Evolutionary conservation across 2,113 vertebrate species (phyloP), one percentile per base, ranked within the genome.

Genomic region (Eulacestoma nigropectus): DNA sequence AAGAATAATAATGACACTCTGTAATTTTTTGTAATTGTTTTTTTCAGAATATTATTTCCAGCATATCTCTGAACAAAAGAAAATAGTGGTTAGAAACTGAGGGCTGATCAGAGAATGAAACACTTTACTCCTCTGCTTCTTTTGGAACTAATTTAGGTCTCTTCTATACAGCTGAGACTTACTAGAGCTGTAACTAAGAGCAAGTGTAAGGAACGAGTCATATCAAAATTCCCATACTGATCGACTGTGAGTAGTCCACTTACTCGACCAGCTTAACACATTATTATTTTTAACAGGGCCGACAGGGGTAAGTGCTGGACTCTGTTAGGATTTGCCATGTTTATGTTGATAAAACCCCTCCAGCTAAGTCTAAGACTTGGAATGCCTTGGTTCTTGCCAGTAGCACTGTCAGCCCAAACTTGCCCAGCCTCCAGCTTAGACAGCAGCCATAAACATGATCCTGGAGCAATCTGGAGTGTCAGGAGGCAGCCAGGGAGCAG

Each of bases 121-220:
- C 16, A 22, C 10, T 81, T 81, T 67, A n/a, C 21, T 77, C 20
- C 39, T 78, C 68, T 23, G 29, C 47, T 86, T 17, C 32, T 92
- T 92, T 75, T 46, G 64, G 86, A 90, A 76, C 6, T n/a, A 67
- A 62, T 52, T 64, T 35, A 84, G 29, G 16, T 72, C 32, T 72
- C n/a, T 74, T 50, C 63, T 37, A n/a, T 52, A 56, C 52, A 92
- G 37, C 37, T 44, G 37, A 69, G 74, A 70, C 64, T 89, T 53
- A 8, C 21, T 53, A 73, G 26, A 67, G 32, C 82, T 91, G 39
- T 88, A 69, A 88, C 60, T 92, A 86, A 93, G 17, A 79, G 21
- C n/a, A 73, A 91, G 80, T 42, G 47, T 87, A 94, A 96, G 41
- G 94, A 87, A 49, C 90, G 52, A 93, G 65, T 90, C 82, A 65